Evolutionary conservation across 2,113 vertebrate species (phyloP).

Genomic region (Callorhinus ursinus): DNA sequence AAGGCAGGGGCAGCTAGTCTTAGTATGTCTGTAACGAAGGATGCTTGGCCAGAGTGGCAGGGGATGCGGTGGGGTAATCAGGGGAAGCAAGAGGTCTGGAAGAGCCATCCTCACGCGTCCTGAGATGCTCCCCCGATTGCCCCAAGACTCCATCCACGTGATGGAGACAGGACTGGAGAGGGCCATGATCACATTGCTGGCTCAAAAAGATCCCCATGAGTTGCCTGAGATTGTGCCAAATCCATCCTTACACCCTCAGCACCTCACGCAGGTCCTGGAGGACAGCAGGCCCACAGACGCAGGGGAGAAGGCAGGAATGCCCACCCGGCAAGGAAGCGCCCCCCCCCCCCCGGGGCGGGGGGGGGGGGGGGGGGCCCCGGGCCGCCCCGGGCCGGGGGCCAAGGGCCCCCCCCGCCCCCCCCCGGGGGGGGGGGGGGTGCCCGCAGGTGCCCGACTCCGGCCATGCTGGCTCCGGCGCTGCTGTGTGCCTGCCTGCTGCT

Average conservation of each 20-base stretch:
- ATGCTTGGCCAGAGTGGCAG: background rate
- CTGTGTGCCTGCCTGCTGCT: conserved; percentile 71
- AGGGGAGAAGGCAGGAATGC: background rate
- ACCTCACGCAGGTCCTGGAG: background rate
- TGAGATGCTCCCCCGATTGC: no score
- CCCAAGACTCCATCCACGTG: background rate
- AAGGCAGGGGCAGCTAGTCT: background rate
- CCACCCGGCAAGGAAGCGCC: background rate
- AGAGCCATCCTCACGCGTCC: background rate
- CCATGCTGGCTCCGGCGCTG: conserved; percentile 80
- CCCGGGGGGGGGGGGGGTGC: background rate
- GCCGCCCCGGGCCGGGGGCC: no score
- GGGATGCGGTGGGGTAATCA: background rate
- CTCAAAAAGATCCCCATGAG: background rate
- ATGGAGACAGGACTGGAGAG: background rate
- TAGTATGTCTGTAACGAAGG: background rate
- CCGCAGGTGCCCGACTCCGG: conserved; percentile 51
- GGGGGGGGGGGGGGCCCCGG: background rate
- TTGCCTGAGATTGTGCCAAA: background rate
- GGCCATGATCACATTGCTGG: background rate
- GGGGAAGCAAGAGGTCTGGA: no score
- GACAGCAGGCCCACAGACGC: background rate
- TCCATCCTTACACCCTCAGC: background rate
- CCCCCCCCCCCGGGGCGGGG: no score
- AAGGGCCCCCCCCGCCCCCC: no score